These are phyloP conservation scores for Popillia japonica DNA, from an alignment of 1,140 invertebrate species.

Conservation along the genomic window DNA sequence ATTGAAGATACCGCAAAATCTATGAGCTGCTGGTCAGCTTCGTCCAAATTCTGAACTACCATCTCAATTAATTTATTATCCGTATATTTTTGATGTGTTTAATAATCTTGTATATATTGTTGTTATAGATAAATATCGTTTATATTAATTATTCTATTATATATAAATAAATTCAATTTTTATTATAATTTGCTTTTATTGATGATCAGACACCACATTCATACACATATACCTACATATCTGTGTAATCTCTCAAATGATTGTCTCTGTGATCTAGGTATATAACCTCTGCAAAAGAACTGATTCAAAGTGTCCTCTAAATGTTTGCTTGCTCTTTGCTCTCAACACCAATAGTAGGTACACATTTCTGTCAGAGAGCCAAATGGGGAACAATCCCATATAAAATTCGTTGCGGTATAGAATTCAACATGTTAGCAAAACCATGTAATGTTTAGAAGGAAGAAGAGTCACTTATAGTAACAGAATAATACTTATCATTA, in stretches of 20 bases:
- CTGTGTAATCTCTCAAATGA: background rate
- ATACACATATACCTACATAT: background rate
- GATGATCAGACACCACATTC: background rate
- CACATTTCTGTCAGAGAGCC: too few species aligned
- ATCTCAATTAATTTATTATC: constrained; percentile 42
- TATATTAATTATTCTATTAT: constrained; percentile 58
- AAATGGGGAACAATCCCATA: too few species aligned
- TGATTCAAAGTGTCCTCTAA: too few species aligned
- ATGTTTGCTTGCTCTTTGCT: too few species aligned
- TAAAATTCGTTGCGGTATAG: too few species aligned
- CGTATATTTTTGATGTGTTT: constrained; percentile 42
- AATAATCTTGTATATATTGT: constrained; percentile 46
- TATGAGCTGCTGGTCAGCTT: constrained; percentile 50
- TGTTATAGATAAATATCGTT: constrained; percentile 60
- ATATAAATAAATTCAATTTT: constrained; percentile 47
- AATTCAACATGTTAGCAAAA: too few species aligned
- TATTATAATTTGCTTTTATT: constrained; percentile 18
- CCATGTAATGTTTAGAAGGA: too few species aligned
- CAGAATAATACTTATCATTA: too few species aligned
- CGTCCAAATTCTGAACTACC: constrained; percentile 47
- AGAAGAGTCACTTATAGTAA: too few species aligned
- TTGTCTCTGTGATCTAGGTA: background rate
- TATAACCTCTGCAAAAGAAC: too few species aligned
- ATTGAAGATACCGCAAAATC: background rate
- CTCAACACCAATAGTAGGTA: too few species aligned